Evolutionary conservation across 2,797 vertebrate species (phyloP).

Genomic region (Muraenolepis orangiensis): DNA sequence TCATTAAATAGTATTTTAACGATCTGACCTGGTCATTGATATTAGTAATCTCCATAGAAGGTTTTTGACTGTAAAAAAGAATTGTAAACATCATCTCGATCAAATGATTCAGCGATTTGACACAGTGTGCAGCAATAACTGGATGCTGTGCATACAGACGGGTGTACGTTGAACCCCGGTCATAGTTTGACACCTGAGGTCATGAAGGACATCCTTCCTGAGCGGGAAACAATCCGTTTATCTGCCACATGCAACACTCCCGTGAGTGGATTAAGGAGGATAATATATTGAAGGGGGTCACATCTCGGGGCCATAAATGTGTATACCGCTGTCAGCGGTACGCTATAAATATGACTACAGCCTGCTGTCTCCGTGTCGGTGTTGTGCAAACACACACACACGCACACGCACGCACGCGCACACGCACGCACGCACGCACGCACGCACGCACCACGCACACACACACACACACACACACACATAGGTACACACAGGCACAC

Average conservation of each 20-base stretch:
- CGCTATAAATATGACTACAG: constrained; percentile 41
- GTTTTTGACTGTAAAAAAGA: too few relatives aligned
- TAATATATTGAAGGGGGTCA: not conserved
- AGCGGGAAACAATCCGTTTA: not conserved
- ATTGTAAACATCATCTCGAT: too few relatives aligned
- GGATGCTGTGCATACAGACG: too few relatives aligned
- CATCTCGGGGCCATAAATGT: not conserved
- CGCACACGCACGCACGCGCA: not conserved
- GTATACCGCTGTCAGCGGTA: constrained; percentile 33
- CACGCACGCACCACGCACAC: not conserved
- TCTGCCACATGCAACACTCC: not conserved
- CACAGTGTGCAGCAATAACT: too few relatives aligned
- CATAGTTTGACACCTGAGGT: not conserved
- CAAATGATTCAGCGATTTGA: too few relatives aligned
- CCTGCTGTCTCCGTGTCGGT: constrained; percentile 20
- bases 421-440: not conserved
- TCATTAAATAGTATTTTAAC: too few relatives aligned
- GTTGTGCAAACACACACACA: not conserved
- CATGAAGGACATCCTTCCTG: not conserved
- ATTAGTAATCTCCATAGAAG: too few relatives aligned
- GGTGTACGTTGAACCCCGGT: not conserved
- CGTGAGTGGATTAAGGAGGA: not conserved
- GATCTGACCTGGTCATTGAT: too few relatives aligned
- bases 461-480: not conserved
- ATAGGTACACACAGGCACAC: constrained; percentile 43